A percentile compares a stretch with the other conserved stretches of the same genome.
Evolutionary conservation across 2,113 vertebrate species (phyloP).

Genomic region (Narcine bancroftii): DNA sequence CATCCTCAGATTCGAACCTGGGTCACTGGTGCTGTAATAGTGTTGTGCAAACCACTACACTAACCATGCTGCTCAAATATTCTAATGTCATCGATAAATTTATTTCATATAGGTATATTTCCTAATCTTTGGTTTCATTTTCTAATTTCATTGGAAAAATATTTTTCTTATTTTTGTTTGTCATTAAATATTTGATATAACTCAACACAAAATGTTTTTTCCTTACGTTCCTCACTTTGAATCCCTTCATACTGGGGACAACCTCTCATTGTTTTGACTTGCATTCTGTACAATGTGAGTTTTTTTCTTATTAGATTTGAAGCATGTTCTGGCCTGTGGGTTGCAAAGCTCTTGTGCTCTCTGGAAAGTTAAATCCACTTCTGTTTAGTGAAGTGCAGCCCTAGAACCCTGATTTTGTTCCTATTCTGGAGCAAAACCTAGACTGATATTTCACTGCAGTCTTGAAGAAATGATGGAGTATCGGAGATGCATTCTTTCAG

Average conservation of each 20-base stretch:
- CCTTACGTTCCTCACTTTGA: not conserved
- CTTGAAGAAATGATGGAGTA: not conserved
- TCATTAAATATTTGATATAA: not conserved
- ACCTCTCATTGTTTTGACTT: not conserved
- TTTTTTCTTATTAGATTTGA: not conserved
- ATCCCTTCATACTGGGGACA: not conserved
- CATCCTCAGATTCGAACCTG: too few species aligned
- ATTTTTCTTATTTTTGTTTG: not conserved
- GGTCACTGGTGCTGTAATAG: too few species aligned
- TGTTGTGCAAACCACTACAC: too few species aligned
- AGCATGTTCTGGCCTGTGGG: not conserved
- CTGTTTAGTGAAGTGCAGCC: not conserved
- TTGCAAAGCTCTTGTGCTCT: not conserved
- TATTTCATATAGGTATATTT: not conserved
- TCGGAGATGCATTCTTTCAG: not conserved
- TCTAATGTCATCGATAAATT: not conserved
- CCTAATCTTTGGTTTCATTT: not conserved
- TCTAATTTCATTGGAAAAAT: not conserved
- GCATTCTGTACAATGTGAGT: not conserved
- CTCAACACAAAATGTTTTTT: not conserved
- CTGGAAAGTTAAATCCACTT: not conserved
- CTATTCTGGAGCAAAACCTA: not conserved
- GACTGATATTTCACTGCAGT: not conserved
- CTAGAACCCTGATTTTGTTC: not conserved
- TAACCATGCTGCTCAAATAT: too few species aligned